These are phyloP conservation scores for Echinometra lucunter DNA, from an alignment of 53 echinoderm and acorn worm species.

Conservation along the genomic window DNA sequence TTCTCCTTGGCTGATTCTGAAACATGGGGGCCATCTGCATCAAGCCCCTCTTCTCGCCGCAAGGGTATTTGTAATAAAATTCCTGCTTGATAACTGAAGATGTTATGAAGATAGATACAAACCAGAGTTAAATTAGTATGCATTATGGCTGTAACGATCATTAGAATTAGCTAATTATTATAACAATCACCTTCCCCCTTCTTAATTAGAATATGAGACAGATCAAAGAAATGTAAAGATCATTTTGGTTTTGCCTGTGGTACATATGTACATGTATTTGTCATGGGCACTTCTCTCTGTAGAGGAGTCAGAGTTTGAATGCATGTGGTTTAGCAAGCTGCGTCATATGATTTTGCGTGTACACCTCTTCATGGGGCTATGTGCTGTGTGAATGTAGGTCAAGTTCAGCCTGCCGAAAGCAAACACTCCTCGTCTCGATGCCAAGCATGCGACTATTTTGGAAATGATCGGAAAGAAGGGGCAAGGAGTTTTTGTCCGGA, in stretches of 20 bases:
- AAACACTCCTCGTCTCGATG: slow-evolving; percentile 17
- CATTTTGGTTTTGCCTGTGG: not conserved
- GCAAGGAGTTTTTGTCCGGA: not conserved
- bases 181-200: not conserved
- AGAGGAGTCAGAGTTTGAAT: not conserved
- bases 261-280: not conserved
- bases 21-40: not conserved
- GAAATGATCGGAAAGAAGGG: slow-evolving; percentile 1
- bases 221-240: not conserved
- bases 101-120: not conserved
- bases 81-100: not conserved
- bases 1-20: slow-evolving; percentile 23
- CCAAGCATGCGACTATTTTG: slow-evolving; percentile 38
- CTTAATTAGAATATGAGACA: not conserved
- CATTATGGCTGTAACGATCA: not conserved
- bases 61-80: not conserved
- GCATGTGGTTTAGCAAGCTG: not conserved
- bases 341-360: not conserved
- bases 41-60: not conserved
- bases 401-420: not conserved
- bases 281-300: not conserved
- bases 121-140: not conserved
- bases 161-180: not conserved
- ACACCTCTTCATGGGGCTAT: not conserved
- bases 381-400: slow-evolving; percentile 28